A percentile compares a stretch with the other conserved stretches of the same genome.
These are phyloP conservation scores for Lota lota DNA, from an alignment of 2,113 vertebrate species.

Conservation along the genomic window DNA sequence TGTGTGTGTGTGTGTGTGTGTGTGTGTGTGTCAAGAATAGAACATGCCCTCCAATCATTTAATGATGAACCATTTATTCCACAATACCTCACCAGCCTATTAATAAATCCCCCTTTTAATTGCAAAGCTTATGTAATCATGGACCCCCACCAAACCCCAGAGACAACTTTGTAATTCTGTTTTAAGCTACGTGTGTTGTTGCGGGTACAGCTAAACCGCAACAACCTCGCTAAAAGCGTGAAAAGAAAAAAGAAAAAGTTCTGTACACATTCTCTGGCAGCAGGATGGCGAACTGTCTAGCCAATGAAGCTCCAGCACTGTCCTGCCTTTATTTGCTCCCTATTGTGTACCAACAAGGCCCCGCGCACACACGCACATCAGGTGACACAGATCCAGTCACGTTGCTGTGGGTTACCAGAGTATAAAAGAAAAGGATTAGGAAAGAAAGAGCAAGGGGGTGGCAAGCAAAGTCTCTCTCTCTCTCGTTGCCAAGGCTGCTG, in stretches of 20 bases:
- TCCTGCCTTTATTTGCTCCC: constrained; percentile 28
- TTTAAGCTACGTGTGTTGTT: no score
- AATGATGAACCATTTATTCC: constrained; percentile 69
- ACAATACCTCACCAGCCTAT: constrained; percentile 9
- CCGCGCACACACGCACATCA: constrained; percentile 34
- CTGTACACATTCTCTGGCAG: no score
- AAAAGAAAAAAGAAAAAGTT: not conserved
- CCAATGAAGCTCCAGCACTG: constrained; percentile 38
- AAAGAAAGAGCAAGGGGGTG: constrained; percentile 2
- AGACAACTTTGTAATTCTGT: no score
- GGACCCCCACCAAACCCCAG: not conserved
- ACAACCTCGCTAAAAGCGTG: not conserved
- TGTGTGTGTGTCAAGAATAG: no score
- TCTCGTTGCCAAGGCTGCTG: not conserved
- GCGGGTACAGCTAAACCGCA: no score
- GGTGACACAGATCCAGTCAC: constrained; percentile 37
- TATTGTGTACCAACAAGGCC: constrained; percentile 41
- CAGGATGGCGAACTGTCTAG: constrained; percentile 16
- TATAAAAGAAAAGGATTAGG: constrained; percentile 65
- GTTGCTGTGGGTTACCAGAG: constrained; percentile 69
- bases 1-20: constrained; percentile 12
- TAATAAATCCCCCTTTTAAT: constrained; percentile 19
- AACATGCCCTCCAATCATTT: not conserved
- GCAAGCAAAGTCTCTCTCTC: constrained; percentile 16
- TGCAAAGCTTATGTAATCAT: constrained; percentile 5